Evolutionary conservation across 2,797 vertebrate genomes (phyloP).

Genomic region (Melanotaenia nigrans): DNA sequence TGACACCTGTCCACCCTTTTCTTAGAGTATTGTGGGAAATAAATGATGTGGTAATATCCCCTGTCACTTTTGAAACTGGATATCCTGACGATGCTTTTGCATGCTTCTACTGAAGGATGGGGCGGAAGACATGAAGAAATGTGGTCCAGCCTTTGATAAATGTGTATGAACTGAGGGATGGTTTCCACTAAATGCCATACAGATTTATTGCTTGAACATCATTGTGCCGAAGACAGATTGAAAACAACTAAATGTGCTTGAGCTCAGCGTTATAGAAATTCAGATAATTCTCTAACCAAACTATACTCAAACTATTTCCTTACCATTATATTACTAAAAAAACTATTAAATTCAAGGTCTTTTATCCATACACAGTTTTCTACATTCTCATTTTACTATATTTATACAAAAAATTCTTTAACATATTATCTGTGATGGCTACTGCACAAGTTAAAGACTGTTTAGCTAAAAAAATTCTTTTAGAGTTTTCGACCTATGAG

Average conservation of each 20-base stretch:
- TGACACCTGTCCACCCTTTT: background rate
- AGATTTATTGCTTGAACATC: background rate
- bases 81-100: background rate
- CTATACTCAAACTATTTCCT: background rate
- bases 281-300: background rate
- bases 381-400: too few species aligned
- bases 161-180: background rate
- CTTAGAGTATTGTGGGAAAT: conserved; percentile 11
- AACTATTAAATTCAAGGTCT: background rate
- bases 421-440: background rate
- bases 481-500: background rate
- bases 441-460: background rate
- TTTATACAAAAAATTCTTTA: too few species aligned
- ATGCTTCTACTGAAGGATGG: background rate
- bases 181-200: background rate
- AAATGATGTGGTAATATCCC: conserved; percentile 4
- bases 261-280: background rate
- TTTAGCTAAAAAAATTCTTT: background rate
- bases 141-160: background rate
- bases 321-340: background rate
- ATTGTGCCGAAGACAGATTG: background rate
- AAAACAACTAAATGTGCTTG: background rate
- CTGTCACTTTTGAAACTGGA: conserved; percentile 14
- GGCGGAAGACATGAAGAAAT: background rate
- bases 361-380: too few species aligned